These are phyloP conservation scores for Podarcis cretensis DNA, from an alignment of 2,113 vertebrate species.

Conservation along the genomic window DNA sequence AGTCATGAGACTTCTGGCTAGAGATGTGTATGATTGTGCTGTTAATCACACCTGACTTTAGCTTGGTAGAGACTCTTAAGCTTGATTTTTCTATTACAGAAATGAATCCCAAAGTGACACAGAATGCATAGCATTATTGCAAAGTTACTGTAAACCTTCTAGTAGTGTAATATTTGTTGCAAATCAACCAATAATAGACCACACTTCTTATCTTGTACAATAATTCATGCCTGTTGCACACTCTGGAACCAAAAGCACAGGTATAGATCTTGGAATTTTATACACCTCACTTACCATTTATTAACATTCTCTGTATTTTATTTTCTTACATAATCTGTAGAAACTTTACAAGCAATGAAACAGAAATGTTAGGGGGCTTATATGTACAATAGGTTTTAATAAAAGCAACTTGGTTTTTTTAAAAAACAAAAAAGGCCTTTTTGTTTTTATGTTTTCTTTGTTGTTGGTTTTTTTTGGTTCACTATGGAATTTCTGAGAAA, in stretches of 20 bases:
- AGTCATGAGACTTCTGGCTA: background rate
- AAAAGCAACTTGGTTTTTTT: constrained; percentile 67
- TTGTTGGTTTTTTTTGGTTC: constrained; percentile 63
- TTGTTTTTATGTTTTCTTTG: constrained; percentile 63
- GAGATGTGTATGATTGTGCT: background rate
- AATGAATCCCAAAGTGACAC: constrained; percentile 54
- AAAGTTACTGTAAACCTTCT: constrained; percentile 82
- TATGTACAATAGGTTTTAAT: constrained; percentile 64
- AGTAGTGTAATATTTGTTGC: constrained; percentile 77
- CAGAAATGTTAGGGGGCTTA: constrained; percentile 55
- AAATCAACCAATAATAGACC: constrained; percentile 66
- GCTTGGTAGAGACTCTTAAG: background rate
- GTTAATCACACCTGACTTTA: background rate
- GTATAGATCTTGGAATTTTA: constrained; percentile 81
- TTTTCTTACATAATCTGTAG: constrained; percentile 71
- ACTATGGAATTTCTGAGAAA: constrained; percentile 79
- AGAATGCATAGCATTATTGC: constrained; percentile 69
- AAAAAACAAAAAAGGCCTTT: constrained; percentile 28
- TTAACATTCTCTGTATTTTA: constrained; percentile 64
- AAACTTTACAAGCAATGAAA: constrained; percentile 63
- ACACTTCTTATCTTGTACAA: constrained; percentile 71
- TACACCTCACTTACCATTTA: constrained; percentile 73
- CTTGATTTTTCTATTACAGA: constrained; percentile 47
- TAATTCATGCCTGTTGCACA: constrained; percentile 63
- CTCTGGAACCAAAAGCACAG: constrained; percentile 82